A percentile compares a stretch with the other conserved stretches of the same genome.
Conservation (phyloP, 2,888 invertebrate species). For the Acleris literana region DNA sequence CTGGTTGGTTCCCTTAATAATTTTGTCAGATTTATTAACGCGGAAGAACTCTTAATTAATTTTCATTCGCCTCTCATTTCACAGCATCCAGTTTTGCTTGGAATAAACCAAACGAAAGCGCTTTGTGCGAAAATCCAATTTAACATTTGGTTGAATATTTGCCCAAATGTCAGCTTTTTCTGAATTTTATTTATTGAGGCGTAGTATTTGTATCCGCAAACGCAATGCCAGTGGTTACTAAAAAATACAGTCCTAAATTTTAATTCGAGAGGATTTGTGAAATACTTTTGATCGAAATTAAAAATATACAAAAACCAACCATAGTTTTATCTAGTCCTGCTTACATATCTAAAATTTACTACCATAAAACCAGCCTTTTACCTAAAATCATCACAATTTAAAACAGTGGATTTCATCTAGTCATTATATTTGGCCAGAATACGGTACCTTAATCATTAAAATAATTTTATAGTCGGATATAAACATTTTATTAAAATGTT, state of each 20-base stretch:
- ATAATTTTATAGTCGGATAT: slow-evolving; percentile 14
- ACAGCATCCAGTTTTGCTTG: slow-evolving; percentile 23
- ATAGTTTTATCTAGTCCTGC: too few relatives aligned
- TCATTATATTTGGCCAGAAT: slow-evolving; percentile 23
- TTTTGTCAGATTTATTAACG: slow-evolving; percentile 10
- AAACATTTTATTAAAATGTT: slow-evolving; percentile 22
- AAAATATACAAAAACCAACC: too few relatives aligned
- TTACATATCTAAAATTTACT: too few relatives aligned
- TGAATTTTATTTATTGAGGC: slow-evolving; percentile 26
- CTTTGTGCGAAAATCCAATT: slow-evolving; percentile 27
- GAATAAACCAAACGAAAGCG: slow-evolving; percentile 12
- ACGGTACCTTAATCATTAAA: slow-evolving; percentile 25
- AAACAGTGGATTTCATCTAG: slow-evolving; percentile 18
- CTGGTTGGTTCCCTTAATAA: background rate
- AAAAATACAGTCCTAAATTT: too few relatives aligned
- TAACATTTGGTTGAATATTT: slow-evolving; percentile 28
- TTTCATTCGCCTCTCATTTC: slow-evolving; percentile 20
- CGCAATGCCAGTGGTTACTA: too few relatives aligned
- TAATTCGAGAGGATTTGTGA: too few relatives aligned
- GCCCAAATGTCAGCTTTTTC: slow-evolving; percentile 26
- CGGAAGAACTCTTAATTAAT: slow-evolving; percentile 30
- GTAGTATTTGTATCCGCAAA: slow-evolving; percentile 7
- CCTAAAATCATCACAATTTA: background rate
- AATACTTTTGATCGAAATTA: too few relatives aligned
- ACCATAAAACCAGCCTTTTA: too few relatives aligned